A percentile compares a stretch with the other conserved stretches of the same genome.
These are phyloP conservation scores for Electrona antarctica DNA, from an alignment of 2,113 vertebrate species.

Conservation along the genomic window DNA sequence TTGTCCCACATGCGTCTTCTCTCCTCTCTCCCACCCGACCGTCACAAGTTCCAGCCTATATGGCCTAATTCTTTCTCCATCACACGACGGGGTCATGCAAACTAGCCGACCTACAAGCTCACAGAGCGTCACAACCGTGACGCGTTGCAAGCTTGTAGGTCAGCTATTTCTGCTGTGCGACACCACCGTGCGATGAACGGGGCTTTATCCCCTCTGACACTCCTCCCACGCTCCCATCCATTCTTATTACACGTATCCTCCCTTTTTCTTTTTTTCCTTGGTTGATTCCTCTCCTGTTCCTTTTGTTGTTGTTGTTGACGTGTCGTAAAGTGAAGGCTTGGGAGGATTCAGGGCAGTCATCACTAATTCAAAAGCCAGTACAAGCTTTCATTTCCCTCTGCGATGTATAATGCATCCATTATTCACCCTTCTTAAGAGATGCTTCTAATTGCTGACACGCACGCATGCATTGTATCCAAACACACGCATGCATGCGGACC, in stretches of 20 bases:
- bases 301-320: slow-evolving; percentile 38
- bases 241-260: slow-evolving; percentile 43
- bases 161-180: no score
- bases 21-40: slow-evolving; percentile 17
- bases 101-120: no score
- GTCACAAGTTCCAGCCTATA: slow-evolving; percentile 43
- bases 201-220: slow-evolving; percentile 34
- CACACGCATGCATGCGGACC: no score
- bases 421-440: slow-evolving; percentile 42
- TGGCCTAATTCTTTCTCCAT: no score
- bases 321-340: slow-evolving; percentile 44
- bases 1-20: slow-evolving; percentile 9
- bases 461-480: background rate
- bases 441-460: slow-evolving; percentile 14
- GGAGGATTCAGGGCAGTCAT: slow-evolving; percentile 43
- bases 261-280: slow-evolving; percentile 37
- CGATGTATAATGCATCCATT: slow-evolving; percentile 45
- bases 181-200: no score
- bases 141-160: no score
- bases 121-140: no score
- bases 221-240: slow-evolving; percentile 57
- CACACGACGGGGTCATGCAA: no score
- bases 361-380: slow-evolving; percentile 60
- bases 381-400: slow-evolving; percentile 39
- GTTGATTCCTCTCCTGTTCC: slow-evolving; percentile 20